Evolutionary conservation across 2,888 invertebrate species (phyloP), one percentile per base, ranked within the genome.

Genomic region (Gibbula magus): DNA sequence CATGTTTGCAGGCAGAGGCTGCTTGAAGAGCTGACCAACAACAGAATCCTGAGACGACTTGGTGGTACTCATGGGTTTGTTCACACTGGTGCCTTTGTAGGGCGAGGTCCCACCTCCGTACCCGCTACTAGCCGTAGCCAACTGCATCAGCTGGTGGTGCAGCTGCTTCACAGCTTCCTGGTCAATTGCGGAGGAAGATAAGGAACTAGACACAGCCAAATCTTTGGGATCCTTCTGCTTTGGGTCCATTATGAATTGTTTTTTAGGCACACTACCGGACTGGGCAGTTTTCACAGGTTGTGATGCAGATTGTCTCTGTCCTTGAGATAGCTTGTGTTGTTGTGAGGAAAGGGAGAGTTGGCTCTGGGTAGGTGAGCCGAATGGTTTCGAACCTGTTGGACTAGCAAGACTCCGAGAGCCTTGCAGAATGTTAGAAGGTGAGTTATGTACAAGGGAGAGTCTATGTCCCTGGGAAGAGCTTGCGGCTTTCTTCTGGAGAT

Each of bases 161-260:
- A 75, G n/a, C 75, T 75, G 75, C 54, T 75, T 53, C 22, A 75
- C 53, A 29, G 75, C 75, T 53, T 75, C 75, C 54, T 75, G 25
- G 75, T 75, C 75, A 29, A 75, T 75, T 8, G 52, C 20, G 7
- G 75, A 53, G 32, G 25, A n/a, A 22, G 75, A 52, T 16, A 54
- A 29, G n/a, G 51, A 39, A 51, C 51, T 74, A 25, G 45, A 22
- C 45, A 25, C 22, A 74, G 22, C 74, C n/a, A 25, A 52, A 25
- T 61, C 61, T 35, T 75, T 75, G 2, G 54, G 32, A 25, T 54
- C 75, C 75, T 75, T 75, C 32, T 32, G 53, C 35, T 35, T 53
- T 5, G 75, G 16, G 20, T 74, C 74, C 22, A 51, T 51, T 7
- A 39, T 32, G 54, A 54, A 32, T 54, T 25, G 53, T 54, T 75